Evolutionary conservation across 2,113 vertebrate genomes (phyloP), one percentile per base, ranked within the genome.

Genomic region (Indicator maculatus): DNA sequence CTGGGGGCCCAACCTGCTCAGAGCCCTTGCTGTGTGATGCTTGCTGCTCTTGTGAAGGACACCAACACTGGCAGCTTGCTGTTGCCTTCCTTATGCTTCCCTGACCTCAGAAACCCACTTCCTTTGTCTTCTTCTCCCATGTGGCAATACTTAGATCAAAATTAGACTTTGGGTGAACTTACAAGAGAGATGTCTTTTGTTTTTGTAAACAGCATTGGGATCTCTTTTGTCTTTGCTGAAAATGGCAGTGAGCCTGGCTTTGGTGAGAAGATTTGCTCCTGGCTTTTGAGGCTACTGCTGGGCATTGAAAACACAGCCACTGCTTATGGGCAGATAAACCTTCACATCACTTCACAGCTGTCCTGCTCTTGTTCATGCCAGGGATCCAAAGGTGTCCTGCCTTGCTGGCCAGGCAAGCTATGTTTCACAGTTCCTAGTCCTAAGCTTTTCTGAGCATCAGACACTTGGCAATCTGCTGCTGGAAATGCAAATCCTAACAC

Each of bases 401-500:
- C 47, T 50, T 26, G 8, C 70, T 79, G 8, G 5, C 67, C 30
- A 5, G 38, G 23, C 4, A 8, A 78, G 16, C 45, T 6, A 0
- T 24, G 1, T 26, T 39, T 66, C 16, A 23, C 21, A 15, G 10
- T 71, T 78, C 20, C 41, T 31, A 55, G 3, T 41, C 38, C 74
- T 45, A 11, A 36, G 1, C 28, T 71, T 64, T 30, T 11, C 58
- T 21, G 58, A 75, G 87, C 23, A 30, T 19, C 31, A 41, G 65
- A 14, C 33, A 2, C 31, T 36, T 20, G 30, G 24, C 8, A 0
- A 12, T 52, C 50, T 52, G 50, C 50, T 13, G 50, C 50, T 14
- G 24, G 0, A 0, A 90, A 23, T 0, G 1, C 45, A 71, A 86
- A 58, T 30, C 39, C 28, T 38, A 23, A 5, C 6, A 8, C 19